Evolutionary conservation across 2,888 invertebrate genomes (phyloP).

Genomic region (Syritta pipiens): DNA sequence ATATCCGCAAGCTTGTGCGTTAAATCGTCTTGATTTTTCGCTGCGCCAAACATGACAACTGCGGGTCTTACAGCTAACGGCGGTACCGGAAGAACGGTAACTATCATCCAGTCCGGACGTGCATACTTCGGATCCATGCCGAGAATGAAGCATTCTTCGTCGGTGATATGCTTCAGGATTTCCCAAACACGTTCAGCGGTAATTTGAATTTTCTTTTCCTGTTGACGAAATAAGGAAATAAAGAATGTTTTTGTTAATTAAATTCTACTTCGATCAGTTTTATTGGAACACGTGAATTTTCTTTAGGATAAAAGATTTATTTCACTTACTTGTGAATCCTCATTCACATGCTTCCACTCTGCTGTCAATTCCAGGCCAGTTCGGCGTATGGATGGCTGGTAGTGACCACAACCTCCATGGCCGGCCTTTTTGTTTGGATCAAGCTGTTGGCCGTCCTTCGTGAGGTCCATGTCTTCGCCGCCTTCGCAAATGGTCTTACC

Average conservation of each 20-base stretch:
- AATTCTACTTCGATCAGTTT: neutral
- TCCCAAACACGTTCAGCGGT: constrained; percentile 98
- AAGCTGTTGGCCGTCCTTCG: constrained; percentile 85
- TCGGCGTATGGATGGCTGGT: constrained; percentile 95
- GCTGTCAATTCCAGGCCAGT: constrained; percentile 95
- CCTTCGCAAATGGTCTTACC: constrained; percentile 99
- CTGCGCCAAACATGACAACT: constrained; percentile 98
- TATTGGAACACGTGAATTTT: neutral
- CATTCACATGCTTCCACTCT: constrained; percentile 99
- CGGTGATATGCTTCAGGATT: constrained; percentile 96
- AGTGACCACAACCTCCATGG: constrained; percentile 98
- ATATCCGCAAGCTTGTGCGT: constrained; percentile 99
- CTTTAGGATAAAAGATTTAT: neutral
- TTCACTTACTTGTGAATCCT: constrained; percentile 88
- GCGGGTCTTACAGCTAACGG: constrained; percentile 97
- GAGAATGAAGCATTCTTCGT: constrained; percentile 96
- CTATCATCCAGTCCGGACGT: constrained; percentile 99
- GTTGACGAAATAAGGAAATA: neutral
- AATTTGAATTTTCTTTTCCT: constrained; percentile 94
- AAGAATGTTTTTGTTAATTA: neutral
- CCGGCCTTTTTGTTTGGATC: constrained; percentile 82
- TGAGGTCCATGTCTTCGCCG: constrained; percentile 97
- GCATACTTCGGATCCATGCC: constrained; percentile 98
- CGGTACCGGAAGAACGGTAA: constrained; percentile 98
- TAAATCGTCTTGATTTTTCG: constrained; percentile 98